These are phyloP conservation scores for Crossaster papposus DNA, from an alignment of 53 echinoderm and acorn worm species.

Conservation along the genomic window DNA sequence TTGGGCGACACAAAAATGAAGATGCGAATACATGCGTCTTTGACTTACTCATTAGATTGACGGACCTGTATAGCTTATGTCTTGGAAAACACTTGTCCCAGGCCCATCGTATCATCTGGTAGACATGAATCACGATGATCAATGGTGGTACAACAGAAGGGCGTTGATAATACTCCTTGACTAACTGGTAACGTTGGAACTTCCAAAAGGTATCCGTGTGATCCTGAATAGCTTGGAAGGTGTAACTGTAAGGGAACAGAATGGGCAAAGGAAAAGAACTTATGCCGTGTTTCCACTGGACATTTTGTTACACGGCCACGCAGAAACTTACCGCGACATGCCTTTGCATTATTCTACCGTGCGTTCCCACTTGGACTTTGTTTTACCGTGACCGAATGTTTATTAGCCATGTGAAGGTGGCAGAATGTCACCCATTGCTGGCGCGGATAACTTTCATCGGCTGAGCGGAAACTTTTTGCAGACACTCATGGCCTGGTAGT, in stretches of 20 bases:
- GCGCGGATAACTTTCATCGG: too few relatives aligned
- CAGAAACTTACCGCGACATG: too few relatives aligned
- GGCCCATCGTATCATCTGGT: constrained; percentile 50
- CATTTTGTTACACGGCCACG: too few relatives aligned
- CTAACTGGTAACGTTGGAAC: constrained; percentile 81
- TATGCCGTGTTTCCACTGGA: too few relatives aligned
- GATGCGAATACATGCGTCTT: background rate
- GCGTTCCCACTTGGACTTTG: too few relatives aligned
- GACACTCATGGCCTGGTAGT: too few relatives aligned
- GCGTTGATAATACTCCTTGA: constrained; percentile 81
- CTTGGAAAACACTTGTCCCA: constrained; percentile 23
- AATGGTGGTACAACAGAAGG: constrained; percentile 84
- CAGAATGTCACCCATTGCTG: too few relatives aligned
- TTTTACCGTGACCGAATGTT: too few relatives aligned
- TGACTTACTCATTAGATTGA: constrained; percentile 46
- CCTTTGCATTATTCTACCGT: too few relatives aligned
- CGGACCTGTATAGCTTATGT: constrained; percentile 1
- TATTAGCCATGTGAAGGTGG: too few relatives aligned
- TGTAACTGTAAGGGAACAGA: constrained; percentile 64
- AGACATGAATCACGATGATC: constrained; percentile 77
- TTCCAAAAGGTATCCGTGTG: constrained; percentile 90
- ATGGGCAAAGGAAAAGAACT: background rate
- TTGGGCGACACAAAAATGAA: background rate
- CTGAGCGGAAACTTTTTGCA: too few relatives aligned
- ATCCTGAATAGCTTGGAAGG: constrained; percentile 77